Percentiles rank a stretch among this genome's conserved stretches.
These are phyloP conservation scores for Cydia fagiglandana DNA, from an alignment of 1,140 invertebrate genomes.

Conservation along the genomic window DNA sequence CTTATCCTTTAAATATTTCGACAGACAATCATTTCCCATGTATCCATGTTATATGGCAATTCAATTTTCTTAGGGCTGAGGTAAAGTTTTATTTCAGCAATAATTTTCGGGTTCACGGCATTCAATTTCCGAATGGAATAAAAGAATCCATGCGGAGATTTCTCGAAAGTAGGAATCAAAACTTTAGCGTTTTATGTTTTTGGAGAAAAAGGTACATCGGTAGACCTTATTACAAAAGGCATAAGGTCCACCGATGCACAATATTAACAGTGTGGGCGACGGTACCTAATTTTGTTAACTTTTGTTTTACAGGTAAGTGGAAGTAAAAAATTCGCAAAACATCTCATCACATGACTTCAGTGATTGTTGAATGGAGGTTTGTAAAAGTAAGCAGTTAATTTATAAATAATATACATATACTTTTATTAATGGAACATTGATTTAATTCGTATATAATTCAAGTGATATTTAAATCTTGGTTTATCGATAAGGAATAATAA, in stretches of 20 bases:
- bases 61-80: background rate
- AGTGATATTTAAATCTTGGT: no score
- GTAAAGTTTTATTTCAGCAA: conserved; percentile 2
- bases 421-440: no score
- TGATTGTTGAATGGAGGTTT: no score
- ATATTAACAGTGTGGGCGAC: no score
- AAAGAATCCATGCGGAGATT: background rate
- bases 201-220: background rate
- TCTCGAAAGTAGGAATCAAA: background rate
- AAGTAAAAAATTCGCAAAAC: background rate
- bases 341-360: no score
- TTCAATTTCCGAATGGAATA: conserved; percentile 4
- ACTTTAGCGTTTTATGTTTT: background rate
- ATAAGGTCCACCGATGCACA: no score
- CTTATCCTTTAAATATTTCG: background rate
- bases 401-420: no score
- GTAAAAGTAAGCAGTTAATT: no score
- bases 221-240: no score
- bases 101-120: conserved; percentile 7
- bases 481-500: no score
- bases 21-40: background rate
- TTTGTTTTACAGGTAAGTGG: conserved; percentile 1
- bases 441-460: no score
- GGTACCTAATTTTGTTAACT: background rate
- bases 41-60: background rate